Evolutionary conservation across 2,113 vertebrate species (phyloP).

Genomic region (Dromas ardeola): DNA sequence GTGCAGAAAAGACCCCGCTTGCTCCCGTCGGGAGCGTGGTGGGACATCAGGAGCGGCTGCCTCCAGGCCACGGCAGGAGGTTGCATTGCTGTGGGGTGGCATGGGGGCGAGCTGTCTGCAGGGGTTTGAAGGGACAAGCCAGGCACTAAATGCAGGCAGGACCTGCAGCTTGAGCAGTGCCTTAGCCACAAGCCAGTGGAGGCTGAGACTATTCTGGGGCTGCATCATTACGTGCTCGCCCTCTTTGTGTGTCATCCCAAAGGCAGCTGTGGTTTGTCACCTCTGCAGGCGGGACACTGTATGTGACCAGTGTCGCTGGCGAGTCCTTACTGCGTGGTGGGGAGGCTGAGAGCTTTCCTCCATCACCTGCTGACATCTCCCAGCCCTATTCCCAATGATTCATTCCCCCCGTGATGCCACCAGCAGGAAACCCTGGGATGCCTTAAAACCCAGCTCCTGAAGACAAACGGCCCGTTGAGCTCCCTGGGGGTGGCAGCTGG

Average conservation of each 20-base stretch:
- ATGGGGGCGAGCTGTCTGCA: background rate
- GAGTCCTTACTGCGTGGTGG: background rate
- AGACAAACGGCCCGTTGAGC: background rate
- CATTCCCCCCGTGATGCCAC: background rate
- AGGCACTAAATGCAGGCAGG: background rate
- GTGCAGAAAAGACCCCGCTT: background rate
- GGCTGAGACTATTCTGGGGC: background rate
- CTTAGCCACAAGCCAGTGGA: background rate
- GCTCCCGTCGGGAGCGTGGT: fast-evolving
- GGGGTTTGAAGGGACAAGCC: background rate
- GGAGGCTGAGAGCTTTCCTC: background rate
- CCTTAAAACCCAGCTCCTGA: background rate
- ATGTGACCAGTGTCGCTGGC: background rate
- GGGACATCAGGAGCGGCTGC: background rate
- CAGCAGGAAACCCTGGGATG: background rate
- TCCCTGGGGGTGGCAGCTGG: background rate
- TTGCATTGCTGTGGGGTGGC: background rate
- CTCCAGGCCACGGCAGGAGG: background rate
- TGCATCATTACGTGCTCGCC: fast-evolving
- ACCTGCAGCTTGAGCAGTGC: background rate
- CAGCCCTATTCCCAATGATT: background rate
- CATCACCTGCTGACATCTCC: constrained; percentile 1
- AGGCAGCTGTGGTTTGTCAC: constrained; percentile 31
- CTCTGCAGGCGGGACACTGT: background rate
- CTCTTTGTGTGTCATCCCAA: background rate